phyloP scores from a whole-genome alignment of 2,113 vertebrate species.

The Phaethon lepturus region DNA sequence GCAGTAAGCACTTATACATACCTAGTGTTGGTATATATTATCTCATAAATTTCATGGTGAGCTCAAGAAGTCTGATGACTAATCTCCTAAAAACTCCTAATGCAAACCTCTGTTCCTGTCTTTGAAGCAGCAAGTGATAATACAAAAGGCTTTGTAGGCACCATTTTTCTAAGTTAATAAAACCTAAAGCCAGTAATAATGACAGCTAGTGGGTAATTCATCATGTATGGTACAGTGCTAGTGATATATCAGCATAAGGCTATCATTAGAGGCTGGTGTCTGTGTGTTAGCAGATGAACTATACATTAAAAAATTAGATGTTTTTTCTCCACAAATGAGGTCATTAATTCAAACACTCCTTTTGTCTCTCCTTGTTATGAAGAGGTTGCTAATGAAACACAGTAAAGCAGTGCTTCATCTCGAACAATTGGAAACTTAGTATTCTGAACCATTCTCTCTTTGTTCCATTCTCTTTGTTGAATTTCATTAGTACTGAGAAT shows the following conservation, averaged over 20 bases:
- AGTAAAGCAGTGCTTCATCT: background rate
- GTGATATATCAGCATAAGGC: background rate
- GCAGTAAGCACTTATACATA: background rate
- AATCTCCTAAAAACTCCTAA: background rate
- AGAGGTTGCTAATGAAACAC: conserved; percentile 1
- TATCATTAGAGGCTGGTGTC: background rate
- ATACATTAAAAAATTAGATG: background rate
- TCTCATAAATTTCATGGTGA: background rate
- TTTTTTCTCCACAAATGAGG: background rate
- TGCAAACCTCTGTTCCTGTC: background rate
- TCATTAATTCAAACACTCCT: conserved; percentile 28
- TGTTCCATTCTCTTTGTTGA: background rate
- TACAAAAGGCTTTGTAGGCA: background rate
- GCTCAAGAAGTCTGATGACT: background rate
- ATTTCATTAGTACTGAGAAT: background rate
- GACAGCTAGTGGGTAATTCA: background rate
- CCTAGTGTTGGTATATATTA: background rate
- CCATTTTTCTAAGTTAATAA: background rate
- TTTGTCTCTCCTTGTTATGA: conserved; percentile 2
- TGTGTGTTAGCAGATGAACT: conserved; percentile 2
- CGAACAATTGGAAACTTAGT: background rate
- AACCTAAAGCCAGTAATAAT: background rate
- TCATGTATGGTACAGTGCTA: background rate
- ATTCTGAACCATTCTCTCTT: background rate
- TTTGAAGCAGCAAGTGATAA: background rate